phyloP scores from a whole-genome alignment of 2,113 vertebrate species.

The Sclerurus mexicanus region DNA sequence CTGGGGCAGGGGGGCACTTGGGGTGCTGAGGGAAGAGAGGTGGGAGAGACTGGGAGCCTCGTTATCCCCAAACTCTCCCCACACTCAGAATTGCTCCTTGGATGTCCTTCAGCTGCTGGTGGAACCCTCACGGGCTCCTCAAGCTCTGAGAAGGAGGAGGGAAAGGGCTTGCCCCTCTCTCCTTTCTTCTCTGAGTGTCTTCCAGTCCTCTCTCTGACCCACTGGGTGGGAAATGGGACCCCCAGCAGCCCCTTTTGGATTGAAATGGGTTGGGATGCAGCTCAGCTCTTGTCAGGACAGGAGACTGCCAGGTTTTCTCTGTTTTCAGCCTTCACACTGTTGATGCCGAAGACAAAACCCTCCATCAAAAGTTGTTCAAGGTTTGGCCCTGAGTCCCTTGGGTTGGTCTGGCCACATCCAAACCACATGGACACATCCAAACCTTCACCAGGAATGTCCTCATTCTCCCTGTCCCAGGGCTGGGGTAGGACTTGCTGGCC shows the following conservation, averaged over 20 bases:
- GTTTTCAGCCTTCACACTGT: neutral
- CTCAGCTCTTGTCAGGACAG: neutral
- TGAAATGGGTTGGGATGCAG: neutral
- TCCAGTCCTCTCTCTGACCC: neutral
- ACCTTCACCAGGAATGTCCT: neutral
- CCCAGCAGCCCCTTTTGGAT: neutral
- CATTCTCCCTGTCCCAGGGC: rapidly evolving
- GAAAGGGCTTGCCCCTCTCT: neutral
- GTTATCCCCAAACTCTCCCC: neutral
- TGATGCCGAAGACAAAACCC: neutral
- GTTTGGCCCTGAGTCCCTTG: neutral
- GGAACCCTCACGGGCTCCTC: neutral
- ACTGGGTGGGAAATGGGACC: neutral
- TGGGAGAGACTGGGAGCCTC: neutral
- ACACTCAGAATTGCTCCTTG: rapidly evolving
- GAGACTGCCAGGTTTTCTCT: neutral
- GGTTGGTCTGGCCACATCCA: neutral
- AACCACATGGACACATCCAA: neutral
- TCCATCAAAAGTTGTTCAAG: neutral
- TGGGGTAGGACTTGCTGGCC: neutral
- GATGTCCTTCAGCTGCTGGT: neutral
- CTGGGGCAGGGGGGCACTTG: neutral
- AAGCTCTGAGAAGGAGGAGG: neutral
- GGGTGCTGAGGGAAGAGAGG: neutral
- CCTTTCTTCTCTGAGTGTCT: neutral